phyloP scores from a whole-genome alignment of 2,797 vertebrate genomes.

The Sebastes hubbsi region DNA sequence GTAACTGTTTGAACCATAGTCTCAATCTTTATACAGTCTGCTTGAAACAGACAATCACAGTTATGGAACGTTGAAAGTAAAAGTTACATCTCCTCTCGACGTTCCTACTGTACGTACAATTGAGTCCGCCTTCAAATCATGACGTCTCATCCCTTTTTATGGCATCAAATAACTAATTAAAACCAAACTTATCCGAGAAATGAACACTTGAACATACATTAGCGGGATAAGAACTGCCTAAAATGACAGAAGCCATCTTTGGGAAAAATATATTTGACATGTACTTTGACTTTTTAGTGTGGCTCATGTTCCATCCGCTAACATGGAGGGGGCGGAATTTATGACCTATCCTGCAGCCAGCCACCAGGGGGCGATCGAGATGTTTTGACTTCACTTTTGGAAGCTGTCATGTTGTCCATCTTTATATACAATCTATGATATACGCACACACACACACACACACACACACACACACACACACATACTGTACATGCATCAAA shows the following conservation, averaged over 20 bases:
- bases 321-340: background rate
- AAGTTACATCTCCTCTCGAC: background rate
- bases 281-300: too few relatives aligned
- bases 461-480: background rate
- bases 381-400: background rate
- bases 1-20: background rate
- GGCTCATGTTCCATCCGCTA: too few relatives aligned
- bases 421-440: background rate
- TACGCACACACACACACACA: background rate
- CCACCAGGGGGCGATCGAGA: background rate
- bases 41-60: rapidly evolving
- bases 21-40: too few relatives aligned
- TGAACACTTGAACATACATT: background rate
- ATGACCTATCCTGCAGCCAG: background rate
- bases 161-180: background rate
- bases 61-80: background rate
- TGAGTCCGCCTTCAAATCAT: background rate
- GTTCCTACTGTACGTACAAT: background rate
- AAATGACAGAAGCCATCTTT: too few relatives aligned
- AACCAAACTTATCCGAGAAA: background rate
- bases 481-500: background rate
- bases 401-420: background rate
- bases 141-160: background rate
- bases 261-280: too few relatives aligned
- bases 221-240: background rate